These are phyloP conservation scores for Potorous gilbertii DNA, from an alignment of 2,797 vertebrate genomes.

Conservation along the genomic window DNA sequence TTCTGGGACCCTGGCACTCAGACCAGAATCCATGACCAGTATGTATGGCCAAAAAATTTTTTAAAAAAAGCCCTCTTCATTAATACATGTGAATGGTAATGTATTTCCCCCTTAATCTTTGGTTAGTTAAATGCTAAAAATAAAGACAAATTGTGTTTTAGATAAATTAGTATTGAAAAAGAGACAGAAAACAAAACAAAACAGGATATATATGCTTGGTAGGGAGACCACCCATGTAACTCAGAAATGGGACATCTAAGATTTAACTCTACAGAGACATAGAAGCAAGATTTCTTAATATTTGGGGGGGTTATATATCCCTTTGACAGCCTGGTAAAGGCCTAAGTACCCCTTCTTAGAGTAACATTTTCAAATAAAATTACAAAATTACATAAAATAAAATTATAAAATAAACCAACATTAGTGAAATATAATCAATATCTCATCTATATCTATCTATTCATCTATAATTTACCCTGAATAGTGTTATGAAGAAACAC, in stretches of 20 bases:
- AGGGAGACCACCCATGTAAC: conserved; percentile 1
- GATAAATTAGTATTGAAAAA: conserved; percentile 44
- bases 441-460: background rate
- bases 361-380: conserved; percentile 20
- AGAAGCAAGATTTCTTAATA: background rate
- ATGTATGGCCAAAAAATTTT: background rate
- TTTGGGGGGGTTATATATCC: background rate
- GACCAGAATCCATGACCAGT: background rate
- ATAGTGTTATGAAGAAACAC: background rate
- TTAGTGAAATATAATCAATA: background rate
- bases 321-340: background rate
- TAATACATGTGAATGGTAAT: background rate
- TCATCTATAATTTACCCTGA: background rate
- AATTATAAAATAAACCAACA: background rate
- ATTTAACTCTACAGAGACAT: background rate
- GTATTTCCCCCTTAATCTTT: background rate
- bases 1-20: background rate
- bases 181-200: background rate
- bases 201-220: background rate
- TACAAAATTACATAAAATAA: background rate
- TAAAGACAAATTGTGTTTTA: background rate
- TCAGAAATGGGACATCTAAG: conserved; percentile 6
- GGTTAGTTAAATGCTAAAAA: background rate
- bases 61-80: background rate
- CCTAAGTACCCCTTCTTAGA: background rate